Evolutionary conservation across 2,888 invertebrate genomes (phyloP).

Genomic region (Dinocampus coccinellae): DNA sequence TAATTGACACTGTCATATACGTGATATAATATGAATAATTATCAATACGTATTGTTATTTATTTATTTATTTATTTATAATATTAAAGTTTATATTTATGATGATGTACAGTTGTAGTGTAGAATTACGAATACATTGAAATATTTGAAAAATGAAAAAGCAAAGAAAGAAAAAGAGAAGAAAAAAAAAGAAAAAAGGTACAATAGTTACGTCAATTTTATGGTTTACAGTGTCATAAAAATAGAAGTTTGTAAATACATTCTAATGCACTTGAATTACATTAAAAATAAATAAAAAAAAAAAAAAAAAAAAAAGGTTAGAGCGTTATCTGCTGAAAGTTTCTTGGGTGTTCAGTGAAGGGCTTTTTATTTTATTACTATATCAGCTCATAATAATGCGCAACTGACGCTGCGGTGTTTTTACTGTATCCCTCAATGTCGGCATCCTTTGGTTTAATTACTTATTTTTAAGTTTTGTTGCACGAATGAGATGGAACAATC

Average conservation of each 20-base stretch:
- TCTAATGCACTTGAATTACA: slow-evolving; percentile 21
- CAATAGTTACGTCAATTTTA: not conserved
- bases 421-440: slow-evolving; percentile 63
- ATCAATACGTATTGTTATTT: too few relatives aligned
- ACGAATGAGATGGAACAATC: slow-evolving; percentile 37
- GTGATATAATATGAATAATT: too few relatives aligned
- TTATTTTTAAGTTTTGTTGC: slow-evolving; percentile 57
- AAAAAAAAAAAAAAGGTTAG: slow-evolving; percentile 37
- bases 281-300: not conserved
- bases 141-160: not conserved
- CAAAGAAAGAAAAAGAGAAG: too few relatives aligned
- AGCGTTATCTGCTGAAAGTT: slow-evolving; percentile 24
- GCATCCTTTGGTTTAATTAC: slow-evolving; percentile 69
- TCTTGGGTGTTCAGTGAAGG: slow-evolving; percentile 44
- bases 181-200: too few relatives aligned
- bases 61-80: too few relatives aligned
- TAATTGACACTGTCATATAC: too few relatives aligned
- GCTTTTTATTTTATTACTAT: slow-evolving; percentile 65
- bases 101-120: too few relatives aligned
- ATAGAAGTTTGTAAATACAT: slow-evolving; percentile 17
- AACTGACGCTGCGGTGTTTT: slow-evolving; percentile 62
- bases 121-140: not conserved
- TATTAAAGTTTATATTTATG: too few relatives aligned
- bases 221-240: slow-evolving; percentile 10
- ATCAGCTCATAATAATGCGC: slow-evolving; percentile 59